Evolutionary conservation across 2,888 invertebrate genomes (phyloP).

Genomic region (Phasia obesa): DNA sequence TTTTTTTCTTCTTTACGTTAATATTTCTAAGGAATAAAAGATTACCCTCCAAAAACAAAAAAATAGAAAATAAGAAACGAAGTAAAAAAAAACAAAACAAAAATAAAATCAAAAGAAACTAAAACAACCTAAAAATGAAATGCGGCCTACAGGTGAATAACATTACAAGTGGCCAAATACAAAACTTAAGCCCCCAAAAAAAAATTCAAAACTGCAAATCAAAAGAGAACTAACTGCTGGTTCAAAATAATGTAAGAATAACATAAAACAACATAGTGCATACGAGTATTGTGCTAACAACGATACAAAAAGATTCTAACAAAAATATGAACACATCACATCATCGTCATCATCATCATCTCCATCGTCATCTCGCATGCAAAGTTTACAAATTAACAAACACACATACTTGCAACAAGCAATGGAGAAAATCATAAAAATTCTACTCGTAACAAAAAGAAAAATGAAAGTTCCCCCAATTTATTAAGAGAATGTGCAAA

Average conservation of each 20-base stretch:
- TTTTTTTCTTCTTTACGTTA: slow-evolving; percentile 21
- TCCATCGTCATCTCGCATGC: slow-evolving; percentile 41
- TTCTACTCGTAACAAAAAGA: slow-evolving; percentile 69
- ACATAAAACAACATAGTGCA: neutral
- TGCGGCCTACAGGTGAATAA: slow-evolving; percentile 79
- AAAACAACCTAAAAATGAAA: slow-evolving; percentile 63
- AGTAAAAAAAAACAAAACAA: slow-evolving; percentile 12
- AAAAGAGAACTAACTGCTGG: slow-evolving; percentile 42
- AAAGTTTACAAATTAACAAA: slow-evolving; percentile 54
- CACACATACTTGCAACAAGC: slow-evolving; percentile 21
- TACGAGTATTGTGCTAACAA: slow-evolving; percentile 36
- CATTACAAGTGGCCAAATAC: slow-evolving; percentile 78
- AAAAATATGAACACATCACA: slow-evolving; percentile 37
- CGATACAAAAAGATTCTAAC: slow-evolving; percentile 52
- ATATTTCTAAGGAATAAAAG: slow-evolving; percentile 56
- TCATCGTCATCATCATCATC: slow-evolving; percentile 41
- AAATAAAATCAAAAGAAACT: slow-evolving; percentile 49
- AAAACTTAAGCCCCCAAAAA: slow-evolving; percentile 47
- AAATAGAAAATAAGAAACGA: slow-evolving; percentile 1
- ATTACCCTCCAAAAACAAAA: slow-evolving; percentile 64
- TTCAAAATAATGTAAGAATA: slow-evolving; percentile 55
- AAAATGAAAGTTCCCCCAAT: slow-evolving; percentile 81
- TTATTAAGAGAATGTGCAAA: slow-evolving; percentile 74
- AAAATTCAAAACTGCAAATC: slow-evolving; percentile 29
- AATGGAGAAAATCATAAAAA: slow-evolving; percentile 46